Evolutionary conservation across 2,888 invertebrate genomes (phyloP), one percentile per base, ranked within the genome.

Genomic region (Diachrysia chrysitis): DNA sequence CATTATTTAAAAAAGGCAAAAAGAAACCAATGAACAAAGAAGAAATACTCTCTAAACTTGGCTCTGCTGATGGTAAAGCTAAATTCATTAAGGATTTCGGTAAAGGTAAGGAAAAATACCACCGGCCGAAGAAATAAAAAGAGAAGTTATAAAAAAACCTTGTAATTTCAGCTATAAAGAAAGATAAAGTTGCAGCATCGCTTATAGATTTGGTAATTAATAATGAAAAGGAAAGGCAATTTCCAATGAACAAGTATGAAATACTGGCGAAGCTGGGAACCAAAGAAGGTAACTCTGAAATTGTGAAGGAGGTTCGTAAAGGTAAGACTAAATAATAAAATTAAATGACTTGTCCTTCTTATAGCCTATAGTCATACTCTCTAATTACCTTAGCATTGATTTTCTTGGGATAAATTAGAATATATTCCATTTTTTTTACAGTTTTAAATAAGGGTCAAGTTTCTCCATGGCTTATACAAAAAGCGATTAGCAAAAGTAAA

Each of bases 131-230:
- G 10, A 10, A n/a, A 42, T 1, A 16, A 42, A 42, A 42, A 42
- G n/a, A n/a, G 16, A 42, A 14, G 42, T 16, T 42, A n/a, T 2
- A 10, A n/a, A n/a, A 4, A 4, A n/a, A 16, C 5, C 2, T 10
- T 32, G 0, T 58, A 0, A 14, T 73, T 73, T 16, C 48, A 73
- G 73, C 37, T 3, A 78, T 67, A 21, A 58, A 29, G 32, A 51
- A 19, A 10, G 53, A 61, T 5, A 10, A 57, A 9, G 25, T 73
- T 42, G 46, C 62, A 0, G 59, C 79, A 25, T 78, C 79, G 2
- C 12, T 78, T 14, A 61, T 73, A 37, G 35, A 73, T 37, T 29
- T 58, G 16, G 78, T 73, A 54, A 46, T 78, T 37, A 35, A 73
- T 16, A 78, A 62, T 54, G 51, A 42, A n/a, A 53, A 23, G 35